Evolutionary conservation across 2,888 invertebrate species (phyloP).

Genomic region (Agrochola litura): DNA sequence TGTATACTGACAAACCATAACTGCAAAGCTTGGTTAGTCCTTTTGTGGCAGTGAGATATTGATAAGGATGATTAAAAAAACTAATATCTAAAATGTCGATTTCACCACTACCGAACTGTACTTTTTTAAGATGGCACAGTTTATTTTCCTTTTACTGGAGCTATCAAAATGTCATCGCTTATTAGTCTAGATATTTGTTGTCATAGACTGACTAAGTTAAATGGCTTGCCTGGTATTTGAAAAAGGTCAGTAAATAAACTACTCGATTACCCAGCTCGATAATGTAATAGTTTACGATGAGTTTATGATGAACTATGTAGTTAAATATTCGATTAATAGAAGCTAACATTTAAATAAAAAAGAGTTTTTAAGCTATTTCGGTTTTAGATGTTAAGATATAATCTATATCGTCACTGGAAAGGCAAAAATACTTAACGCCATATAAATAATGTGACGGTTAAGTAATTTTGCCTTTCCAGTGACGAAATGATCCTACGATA

Average conservation of each 20-base stretch:
- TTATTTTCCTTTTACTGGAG: neutral
- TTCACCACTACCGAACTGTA: neutral
- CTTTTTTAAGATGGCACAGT: conserved; percentile 1
- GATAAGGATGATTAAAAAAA: neutral
- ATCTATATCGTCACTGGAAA: no score
- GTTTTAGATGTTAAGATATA: neutral
- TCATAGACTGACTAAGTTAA: conserved; percentile 10
- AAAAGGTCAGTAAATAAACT: conserved; percentile 41
- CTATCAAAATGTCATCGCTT: conserved; percentile 45
- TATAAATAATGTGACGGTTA: no score
- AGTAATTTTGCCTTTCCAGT: no score
- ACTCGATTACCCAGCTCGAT: conserved; percentile 3
- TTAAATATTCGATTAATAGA: neutral
- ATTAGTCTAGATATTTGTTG: conserved; percentile 13
- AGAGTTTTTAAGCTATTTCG: neutral
- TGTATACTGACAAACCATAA: neutral
- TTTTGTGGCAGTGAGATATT: no score
- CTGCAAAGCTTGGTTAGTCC: neutral
- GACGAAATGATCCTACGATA: no score
- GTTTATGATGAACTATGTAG: neutral
- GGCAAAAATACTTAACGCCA: no score
- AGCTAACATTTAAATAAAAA: neutral
- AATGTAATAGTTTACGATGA: conserved; percentile 2
- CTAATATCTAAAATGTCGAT: neutral
- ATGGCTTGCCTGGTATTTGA: conserved; percentile 40